Evolutionary conservation across 2,797 vertebrate genomes (phyloP), one percentile per base, ranked within the genome.

Genomic region (Siniperca undulata): DNA sequence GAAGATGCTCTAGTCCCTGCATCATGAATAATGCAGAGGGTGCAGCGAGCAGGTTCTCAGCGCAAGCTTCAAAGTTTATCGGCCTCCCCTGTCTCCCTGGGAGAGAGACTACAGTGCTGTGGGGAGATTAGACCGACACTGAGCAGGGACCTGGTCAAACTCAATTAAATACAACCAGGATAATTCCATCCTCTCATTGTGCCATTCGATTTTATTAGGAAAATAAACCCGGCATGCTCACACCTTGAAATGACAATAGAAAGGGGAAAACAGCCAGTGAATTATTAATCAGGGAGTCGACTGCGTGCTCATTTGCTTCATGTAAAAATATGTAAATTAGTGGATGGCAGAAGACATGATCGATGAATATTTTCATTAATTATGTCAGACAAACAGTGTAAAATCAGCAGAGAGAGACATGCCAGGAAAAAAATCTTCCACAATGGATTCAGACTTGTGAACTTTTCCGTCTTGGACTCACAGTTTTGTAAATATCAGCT

Each of bases 1-100:
- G 95, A 97, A 96, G 93, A 96, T 94, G 90, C 85, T 93, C 94
- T 93, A 86, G 93, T 94, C 90, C 85, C 91, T 82, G 85, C 88
- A 62, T 94, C 80, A 97, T 97, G 96, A 97, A 97, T 97, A 97
- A 98, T 97, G 93, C 95, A 97, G 95, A 80, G 84, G 75, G 78
- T 88, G 93, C 94, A 94, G 74, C 68, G 92, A 94, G 93, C 94
- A 96, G 95, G 96, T 96, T 95, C 95, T 89, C 88, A 81, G 84
- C 80, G 46, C 77, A 91, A 93, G 96, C 96, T 96, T 95, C 93
- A 89, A 92, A 94, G 95, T 96, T 96, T 96, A 96, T 96, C 95
- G 94, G 94, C 93, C 92, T 92, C 74, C 86, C 61, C 78, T 75
- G 89, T 92, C 90, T 94, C 93, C 75, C 81, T 12, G 74, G 80